These are phyloP conservation scores for Diabrotica balteata DNA, from an alignment of 2,888 invertebrate species.

Conservation along the genomic window DNA sequence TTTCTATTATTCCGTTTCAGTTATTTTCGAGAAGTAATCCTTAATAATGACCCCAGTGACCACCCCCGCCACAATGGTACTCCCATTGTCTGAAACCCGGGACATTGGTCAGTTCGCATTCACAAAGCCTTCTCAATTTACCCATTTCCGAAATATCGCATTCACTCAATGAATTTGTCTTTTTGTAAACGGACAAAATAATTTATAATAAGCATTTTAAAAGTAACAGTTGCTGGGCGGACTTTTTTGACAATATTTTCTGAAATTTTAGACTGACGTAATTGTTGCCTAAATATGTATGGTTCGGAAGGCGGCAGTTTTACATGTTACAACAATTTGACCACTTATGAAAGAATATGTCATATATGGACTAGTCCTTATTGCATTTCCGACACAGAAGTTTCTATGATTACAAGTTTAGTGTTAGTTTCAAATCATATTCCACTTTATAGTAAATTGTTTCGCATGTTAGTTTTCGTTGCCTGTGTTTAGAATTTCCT, in stretches of 20 bases:
- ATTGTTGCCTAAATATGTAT: slow-evolving; percentile 4
- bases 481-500: no score
- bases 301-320: no score
- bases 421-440: no score
- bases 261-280: slow-evolving; percentile 11
- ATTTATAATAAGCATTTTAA: slow-evolving; percentile 28
- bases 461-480: no score
- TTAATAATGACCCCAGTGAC: slow-evolving; percentile 45
- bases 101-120: slow-evolving; percentile 42
- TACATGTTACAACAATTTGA: no score
- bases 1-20: slow-evolving; percentile 26
- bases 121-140: slow-evolving; percentile 30
- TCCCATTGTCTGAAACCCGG: slow-evolving; percentile 34
- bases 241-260: slow-evolving; percentile 20
- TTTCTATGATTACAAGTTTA: no score
- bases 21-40: slow-evolving; percentile 46
- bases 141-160: slow-evolving; percentile 31
- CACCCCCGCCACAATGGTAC: slow-evolving; percentile 40
- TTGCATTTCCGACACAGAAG: no score
- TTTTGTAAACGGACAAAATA: slow-evolving; percentile 29
- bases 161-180: slow-evolving; percentile 22
- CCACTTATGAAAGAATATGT: no score
- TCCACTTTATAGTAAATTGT: no score
- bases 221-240: slow-evolving; percentile 32
- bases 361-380: no score